Conservation (phyloP, 2,888 invertebrate genomes). For the Crepidodera aurea region DNA sequence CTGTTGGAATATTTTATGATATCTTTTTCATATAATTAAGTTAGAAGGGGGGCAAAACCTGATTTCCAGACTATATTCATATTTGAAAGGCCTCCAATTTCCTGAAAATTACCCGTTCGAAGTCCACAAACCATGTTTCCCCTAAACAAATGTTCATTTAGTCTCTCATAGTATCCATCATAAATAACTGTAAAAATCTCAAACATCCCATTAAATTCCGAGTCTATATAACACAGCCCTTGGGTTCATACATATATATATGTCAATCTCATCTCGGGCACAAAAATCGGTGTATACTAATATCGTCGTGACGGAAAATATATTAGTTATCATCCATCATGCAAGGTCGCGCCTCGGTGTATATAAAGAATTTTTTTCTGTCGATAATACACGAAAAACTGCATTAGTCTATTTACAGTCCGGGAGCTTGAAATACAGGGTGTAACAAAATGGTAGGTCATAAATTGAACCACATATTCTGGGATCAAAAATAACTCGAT, state of each 20-base stretch:
- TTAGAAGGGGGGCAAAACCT: no score
- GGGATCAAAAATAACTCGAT: no score
- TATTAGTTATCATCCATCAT: slow-evolving; percentile 21
- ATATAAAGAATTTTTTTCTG: background rate
- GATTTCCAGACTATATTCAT: no score
- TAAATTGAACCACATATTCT: no score
- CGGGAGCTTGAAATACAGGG: background rate
- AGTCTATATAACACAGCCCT: background rate
- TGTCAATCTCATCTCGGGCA: slow-evolving; percentile 12
- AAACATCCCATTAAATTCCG: background rate
- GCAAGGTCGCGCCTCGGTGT: slow-evolving; percentile 1
- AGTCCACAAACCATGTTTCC: no score
- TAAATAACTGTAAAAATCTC: background rate
- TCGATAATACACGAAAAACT: background rate
- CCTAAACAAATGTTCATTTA: background rate
- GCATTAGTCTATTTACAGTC: background rate
- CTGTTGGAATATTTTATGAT: no score
- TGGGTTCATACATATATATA: slow-evolving; percentile 6
- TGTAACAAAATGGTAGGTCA: no score
- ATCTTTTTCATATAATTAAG: no score
- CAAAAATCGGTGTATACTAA: slow-evolving; percentile 13
- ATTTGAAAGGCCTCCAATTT: no score
- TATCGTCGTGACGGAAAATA: background rate
- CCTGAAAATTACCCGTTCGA: no score
- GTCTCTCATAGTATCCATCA: background rate